Base-by-base conservation (phyloP, 64 coral and sea anemone species). In the Acropora yongei region DNA sequence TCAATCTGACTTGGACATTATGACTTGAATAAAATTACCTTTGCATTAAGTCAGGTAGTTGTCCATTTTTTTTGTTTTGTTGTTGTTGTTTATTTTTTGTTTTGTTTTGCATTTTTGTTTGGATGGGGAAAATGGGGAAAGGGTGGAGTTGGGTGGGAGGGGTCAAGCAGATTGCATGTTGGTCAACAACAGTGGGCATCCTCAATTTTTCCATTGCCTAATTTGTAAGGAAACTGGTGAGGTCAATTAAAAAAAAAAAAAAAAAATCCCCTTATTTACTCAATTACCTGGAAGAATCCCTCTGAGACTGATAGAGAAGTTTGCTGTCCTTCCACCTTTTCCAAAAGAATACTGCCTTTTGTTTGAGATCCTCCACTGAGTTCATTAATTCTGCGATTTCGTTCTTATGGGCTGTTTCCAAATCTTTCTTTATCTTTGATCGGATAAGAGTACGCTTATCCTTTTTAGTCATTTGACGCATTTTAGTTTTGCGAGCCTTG, bases 391-490 rank as follows among this genome's bases (percentile, higher is more conserved):
- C 18, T 6, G 16, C 19, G 50, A 65, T 43, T 40, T 72, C 61
- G 13, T 71, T 41, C 18, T 1, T 86, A 17, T 86, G 60, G 68
- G 11, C 8, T 47, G 17, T 2, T 86, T 86, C 83, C 44, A 63
- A 20, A 77, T 77, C 17, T 41, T 50, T 76, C 71, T 20, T 30
- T 20, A 51, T 6, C 10, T 51, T 51, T 18, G 49, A 57, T 80
- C 16, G 14, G 9, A 80, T 80, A 9, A 53, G 78, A 19, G 49
- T 9, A 57, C 49, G 0, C 78, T 80, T 57, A 19, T 80, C 47
- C 39, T 80, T 55, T 57, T 80, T 80, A 0, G 48, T 80, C 19
- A 60, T 80, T 80, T 80, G 78, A 57, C 49, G 78, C 49, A 80
- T 60, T n/a, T 80, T 80, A 20, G 16, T 53, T 80, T 57, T 80